phyloP scores from a whole-genome alignment of 2,888 invertebrate species.

The Tetrapedia diversipes region DNA sequence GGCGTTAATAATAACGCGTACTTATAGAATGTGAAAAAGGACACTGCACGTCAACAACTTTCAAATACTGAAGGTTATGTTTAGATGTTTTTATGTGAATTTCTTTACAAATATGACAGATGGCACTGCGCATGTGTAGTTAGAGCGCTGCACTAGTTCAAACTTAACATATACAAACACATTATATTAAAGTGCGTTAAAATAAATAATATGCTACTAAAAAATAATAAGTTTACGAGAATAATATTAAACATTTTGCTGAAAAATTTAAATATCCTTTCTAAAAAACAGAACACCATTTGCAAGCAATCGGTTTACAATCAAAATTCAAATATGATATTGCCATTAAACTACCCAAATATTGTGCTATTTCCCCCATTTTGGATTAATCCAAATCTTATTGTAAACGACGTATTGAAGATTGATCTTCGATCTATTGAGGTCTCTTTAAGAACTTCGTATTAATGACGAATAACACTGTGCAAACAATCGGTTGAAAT shows the following conservation, averaged over 20 bases:
- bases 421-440: background rate
- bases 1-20: background rate
- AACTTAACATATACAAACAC: constrained; percentile 6
- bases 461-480: background rate
- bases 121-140: constrained; percentile 5
- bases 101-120: background rate
- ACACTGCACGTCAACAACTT: constrained; percentile 24
- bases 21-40: background rate
- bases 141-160: background rate
- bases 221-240: background rate
- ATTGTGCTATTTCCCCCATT: background rate
- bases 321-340: constrained; percentile 16
- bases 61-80: constrained; percentile 45
- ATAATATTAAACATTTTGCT: background rate
- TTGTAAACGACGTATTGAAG: background rate
- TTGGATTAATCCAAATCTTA: no score
- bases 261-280: background rate
- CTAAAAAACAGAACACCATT: background rate
- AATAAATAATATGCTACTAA: background rate
- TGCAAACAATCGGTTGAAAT: background rate
- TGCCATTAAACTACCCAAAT: constrained; percentile 7
- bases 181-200: background rate
- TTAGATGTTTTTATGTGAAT: constrained; percentile 39
- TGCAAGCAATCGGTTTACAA: background rate
- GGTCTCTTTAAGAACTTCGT: background rate